Base-by-base conservation (phyloP, 92 coral and sea anemone species). In the Desmophyllum pertusum region DNA sequence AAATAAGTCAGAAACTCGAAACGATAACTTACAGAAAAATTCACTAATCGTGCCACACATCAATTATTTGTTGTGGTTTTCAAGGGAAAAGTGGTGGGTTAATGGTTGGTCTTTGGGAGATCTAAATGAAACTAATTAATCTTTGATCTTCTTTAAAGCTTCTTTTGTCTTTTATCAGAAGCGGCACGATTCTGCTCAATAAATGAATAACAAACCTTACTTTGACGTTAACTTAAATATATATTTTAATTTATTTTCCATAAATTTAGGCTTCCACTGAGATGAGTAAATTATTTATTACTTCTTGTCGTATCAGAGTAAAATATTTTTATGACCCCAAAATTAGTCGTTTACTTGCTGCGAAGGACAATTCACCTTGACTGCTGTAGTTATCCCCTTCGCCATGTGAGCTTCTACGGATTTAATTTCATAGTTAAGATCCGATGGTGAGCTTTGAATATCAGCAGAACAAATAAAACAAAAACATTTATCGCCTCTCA, bases 301-400 rank as follows among this genome's bases (percentile, higher is more conserved):
- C 14, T 10, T 25, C 9, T 59, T n/a, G 65, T 25, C 65, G 65
- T 59, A 59, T 59, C 65, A 59, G 65, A 25, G 65, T 59, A 15
- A 59, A 55, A 59, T 27, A 59, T 59, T 59, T 59, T 59, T 25
- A 59, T 25, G 2, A 66, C 41, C 6, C 71, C 27, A 40, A 33
- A 31, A 5, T 66, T 36, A 15, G 41, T 30, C 41, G 70, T 31
- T 40, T 31, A 66, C 71, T 66, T 31, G 39, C 41, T 15, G 41
- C 27, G 38, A 27, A 36, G 71, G 9, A 21, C 21, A 66, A 66
- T 14, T 66, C 10, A 66, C 33, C 71, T 31, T 66, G 71, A 36
- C 33, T 66, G 25, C 42, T 17, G 25, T n/a, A 66, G 71, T 66
- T 66, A 31, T 66, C 39, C 41, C 71, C 71, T 66, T 66, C 38